These are phyloP conservation scores for Dermochelys coriacea DNA, from an alignment of 2,797 vertebrate genomes.

Conservation along the genomic window DNA sequence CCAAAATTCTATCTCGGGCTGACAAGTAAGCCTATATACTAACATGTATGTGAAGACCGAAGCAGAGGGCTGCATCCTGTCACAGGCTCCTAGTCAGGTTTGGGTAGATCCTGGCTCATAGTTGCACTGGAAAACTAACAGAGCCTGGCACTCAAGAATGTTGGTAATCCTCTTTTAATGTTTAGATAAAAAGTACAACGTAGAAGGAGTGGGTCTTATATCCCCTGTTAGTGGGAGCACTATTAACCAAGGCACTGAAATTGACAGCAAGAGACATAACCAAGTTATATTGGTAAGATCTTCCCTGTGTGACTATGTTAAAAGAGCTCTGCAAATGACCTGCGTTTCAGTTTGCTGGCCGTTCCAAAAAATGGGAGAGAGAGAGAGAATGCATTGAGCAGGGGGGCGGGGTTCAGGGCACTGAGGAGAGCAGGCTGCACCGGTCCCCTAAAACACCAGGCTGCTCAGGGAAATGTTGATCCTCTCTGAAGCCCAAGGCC, in stretches of 20 bases:
- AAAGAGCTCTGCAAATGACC: too few relatives aligned
- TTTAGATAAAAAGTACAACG: neutral
- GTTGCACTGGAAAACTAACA: neutral
- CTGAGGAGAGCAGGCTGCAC: neutral
- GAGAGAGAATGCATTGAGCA: neutral
- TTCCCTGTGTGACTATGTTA: neutral
- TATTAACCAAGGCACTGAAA: neutral
- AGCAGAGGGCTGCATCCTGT: neutral
- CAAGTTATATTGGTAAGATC: neutral
- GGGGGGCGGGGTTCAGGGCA: neutral
- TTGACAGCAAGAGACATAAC: neutral
- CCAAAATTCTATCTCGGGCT: too few relatives aligned
- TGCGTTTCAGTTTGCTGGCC: neutral
- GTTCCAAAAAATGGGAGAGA: neutral
- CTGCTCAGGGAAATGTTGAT: neutral
- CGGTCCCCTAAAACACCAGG: neutral
- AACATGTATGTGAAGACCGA: too few relatives aligned
- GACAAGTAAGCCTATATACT: too few relatives aligned
- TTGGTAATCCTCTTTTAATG: neutral
- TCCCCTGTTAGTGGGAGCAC: neutral
- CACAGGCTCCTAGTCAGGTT: neutral
- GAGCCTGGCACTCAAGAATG: neutral
- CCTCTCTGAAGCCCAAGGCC: neutral
- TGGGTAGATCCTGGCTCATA: neutral
- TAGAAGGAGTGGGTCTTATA: neutral